Percentiles rank a stretch among this genome's conserved stretches.
Evolutionary conservation across 2,888 invertebrate genomes (phyloP).

Genomic region (Megaustenia siamemsis): DNA sequence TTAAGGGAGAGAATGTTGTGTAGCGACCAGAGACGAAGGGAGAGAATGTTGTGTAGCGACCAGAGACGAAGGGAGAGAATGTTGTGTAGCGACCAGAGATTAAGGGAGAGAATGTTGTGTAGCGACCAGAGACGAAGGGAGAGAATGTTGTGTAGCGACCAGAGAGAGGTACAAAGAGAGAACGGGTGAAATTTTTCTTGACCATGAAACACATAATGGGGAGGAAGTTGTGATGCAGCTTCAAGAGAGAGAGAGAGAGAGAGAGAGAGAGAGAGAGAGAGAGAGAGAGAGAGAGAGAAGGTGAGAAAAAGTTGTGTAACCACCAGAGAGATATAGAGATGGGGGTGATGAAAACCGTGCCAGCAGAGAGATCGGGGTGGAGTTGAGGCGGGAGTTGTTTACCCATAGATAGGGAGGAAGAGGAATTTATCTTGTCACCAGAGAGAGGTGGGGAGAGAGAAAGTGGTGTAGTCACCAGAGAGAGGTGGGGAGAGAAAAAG

Average conservation of each 20-base stretch:
- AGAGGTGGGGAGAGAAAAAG: background rate
- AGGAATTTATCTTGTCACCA: too few species aligned
- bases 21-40: too few species aligned
- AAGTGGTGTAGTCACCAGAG: too few species aligned
- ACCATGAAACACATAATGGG: background rate
- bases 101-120: too few species aligned
- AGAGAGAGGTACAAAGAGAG: background rate
- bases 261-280: background rate
- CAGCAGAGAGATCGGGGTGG: background rate
- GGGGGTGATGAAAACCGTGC: background rate
- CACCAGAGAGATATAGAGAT: background rate
- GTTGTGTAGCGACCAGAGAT: too few species aligned
- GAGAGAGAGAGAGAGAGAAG: background rate
- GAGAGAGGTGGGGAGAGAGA: background rate
- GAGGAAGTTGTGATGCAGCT: background rate
- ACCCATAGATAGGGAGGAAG: background rate
- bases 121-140: too few species aligned
- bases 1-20: too few species aligned
- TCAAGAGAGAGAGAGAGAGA: background rate
- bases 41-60: too few species aligned
- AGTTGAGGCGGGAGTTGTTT: background rate
- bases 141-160: too few species aligned
- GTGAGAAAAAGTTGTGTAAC: too few species aligned
- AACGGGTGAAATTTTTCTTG: background rate
- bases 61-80: too few species aligned